Evolutionary conservation across 2,113 vertebrate genomes (phyloP), one percentile per base, ranked within the genome.

Genomic region (Oceanodroma tethys): DNA sequence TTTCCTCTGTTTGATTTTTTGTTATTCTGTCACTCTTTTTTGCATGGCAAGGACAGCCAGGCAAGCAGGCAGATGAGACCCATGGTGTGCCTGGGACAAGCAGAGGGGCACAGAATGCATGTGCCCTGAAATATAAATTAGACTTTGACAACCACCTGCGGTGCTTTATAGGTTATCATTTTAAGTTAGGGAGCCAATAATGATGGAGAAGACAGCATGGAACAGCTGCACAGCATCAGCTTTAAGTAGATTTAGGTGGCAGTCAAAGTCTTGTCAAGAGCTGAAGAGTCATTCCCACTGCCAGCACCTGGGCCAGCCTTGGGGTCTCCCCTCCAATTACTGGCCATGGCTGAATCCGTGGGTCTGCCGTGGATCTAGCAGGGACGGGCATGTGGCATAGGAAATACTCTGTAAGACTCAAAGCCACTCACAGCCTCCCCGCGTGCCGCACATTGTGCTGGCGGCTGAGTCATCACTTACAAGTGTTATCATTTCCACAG

Each of bases 401-500:
- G 58, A 95, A 88, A 65, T 26, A 71, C 5, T 43, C 43, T 26
- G 36, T 42, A 30, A 56, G n/a, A 29, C n/a, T 56, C 47, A 65
- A 65, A 47, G 29, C 48, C 68, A 7, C 36, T 68, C 34, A 13
- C 12, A 70, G 81, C 73, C 43, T 93, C 62, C 40, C 18, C 0
- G 0, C 0, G 1, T 53, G 36, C 70, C 2, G 2, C 68, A 42
- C 16, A 20, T 17, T 18, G 34, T 42, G 65, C 66, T 59, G 25
- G 59, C 1, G 2, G 38, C 29, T 86, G 38, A 88, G 53, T n/a
- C 81, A 58, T 75, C 48, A 22, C 84, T 94, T 68, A 92, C 75
- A 66, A 86, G 80, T 16, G 53, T 73, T 95, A 83, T 32, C 45
- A 42, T 88, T 95, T 97, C 85, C 52, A 82, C 62, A 62, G 82